Base-by-base conservation (phyloP, 2,888 invertebrate species). In the Acheta domesticus region DNA sequence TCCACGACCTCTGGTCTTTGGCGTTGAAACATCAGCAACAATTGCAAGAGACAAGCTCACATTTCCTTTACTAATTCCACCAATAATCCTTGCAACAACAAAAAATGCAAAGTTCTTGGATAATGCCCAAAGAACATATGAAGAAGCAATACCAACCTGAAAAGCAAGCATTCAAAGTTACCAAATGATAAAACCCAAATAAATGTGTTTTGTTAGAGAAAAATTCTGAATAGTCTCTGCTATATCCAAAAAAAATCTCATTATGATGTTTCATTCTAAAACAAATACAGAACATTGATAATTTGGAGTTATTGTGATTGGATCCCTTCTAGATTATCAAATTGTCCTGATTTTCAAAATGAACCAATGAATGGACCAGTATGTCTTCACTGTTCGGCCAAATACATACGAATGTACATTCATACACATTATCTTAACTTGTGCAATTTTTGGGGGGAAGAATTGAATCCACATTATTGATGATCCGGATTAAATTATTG, bases 11-110 rank as follows among this genome's bases (percentile, higher is more conserved):
- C 98, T 90, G n/a, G 93, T 93, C 84, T 93, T 92, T 78, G 92
- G 89, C 81, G 93, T 91, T 2, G 96, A 95, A 12, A 96, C 93
- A 89, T 99, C 99, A 1, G 97, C 93, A 73, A 99, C 94, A 80
- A 99, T 93, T 1, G 99, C 97, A 91, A 97, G 97, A 81, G 96
- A 94, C 48, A 99, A 89, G 83, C 96, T 96, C 19, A 99, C 94
- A 87, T 99, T 99, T 48, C 98, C 98, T 88, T 99, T 98, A 86
- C 96, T 96, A 36, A 99, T 89, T 0, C 99, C 99, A 19, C 98
- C 98, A 82, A 99, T 89, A 83, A 99, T 92, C 83, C 99, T 90
- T 0, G 98, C 95, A 82, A 98, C 84, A 48, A 99, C 96, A 88
- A 99, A 99, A 78, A 97, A 85, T 12, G 93, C 91, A 87, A 99